phyloP scores from a whole-genome alignment of 1,140 invertebrate genomes.

The Idris sp. region DNA sequence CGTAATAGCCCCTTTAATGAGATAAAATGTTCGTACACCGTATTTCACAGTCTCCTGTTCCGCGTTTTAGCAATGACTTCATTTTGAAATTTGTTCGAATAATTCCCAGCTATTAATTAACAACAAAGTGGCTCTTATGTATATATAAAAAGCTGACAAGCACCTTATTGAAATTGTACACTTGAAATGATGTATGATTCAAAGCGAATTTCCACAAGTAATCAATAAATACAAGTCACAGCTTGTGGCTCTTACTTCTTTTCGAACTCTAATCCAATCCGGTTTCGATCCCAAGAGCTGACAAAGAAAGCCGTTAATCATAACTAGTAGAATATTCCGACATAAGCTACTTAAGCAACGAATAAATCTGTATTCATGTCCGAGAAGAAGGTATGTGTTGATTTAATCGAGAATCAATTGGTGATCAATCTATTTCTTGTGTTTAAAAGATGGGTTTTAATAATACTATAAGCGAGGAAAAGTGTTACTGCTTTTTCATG shows the following conservation, averaged over 20 bases:
- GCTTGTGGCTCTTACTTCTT: constrained; percentile 42
- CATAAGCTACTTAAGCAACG: constrained; percentile 54
- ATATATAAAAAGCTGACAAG: no score
- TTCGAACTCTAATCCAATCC: constrained; percentile 31
- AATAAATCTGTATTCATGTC: constrained; percentile 55
- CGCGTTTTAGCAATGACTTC: background rate
- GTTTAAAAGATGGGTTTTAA: no score
- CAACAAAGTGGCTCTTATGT: no score
- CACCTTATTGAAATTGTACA: no score
- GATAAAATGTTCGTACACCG: constrained; percentile 38
- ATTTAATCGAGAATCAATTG: constrained; percentile 48
- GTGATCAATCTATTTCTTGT: constrained; percentile 28
- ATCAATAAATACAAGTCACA: constrained; percentile 37
- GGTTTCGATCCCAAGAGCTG: constrained; percentile 37
- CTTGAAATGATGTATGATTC: no score
- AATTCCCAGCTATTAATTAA: no score
- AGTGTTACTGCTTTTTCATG: no score
- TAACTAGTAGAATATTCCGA: constrained; percentile 54
- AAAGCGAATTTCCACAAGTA: constrained; percentile 2
- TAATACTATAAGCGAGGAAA: no score
- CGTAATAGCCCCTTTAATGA: constrained; percentile 50
- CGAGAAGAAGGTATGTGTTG: constrained; percentile 27
- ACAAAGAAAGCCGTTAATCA: constrained; percentile 57
- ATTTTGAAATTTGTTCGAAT: constrained; percentile 5
- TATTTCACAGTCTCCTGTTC: constrained; percentile 15